Conservation (phyloP, 2,888 invertebrate species). For the Drosophila glabriapex region DNA sequence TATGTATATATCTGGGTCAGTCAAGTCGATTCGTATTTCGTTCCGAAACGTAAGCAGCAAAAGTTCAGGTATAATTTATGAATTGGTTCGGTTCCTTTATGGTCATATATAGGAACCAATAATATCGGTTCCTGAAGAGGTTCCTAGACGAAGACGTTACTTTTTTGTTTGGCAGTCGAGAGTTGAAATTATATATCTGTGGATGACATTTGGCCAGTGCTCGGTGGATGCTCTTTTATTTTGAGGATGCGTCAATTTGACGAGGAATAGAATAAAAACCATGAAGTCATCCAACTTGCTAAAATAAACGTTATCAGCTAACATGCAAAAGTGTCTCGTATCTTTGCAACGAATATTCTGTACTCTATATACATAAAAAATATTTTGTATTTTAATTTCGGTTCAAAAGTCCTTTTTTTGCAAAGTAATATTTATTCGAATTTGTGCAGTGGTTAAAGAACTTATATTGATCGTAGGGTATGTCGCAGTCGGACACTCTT, state of each 20-base stretch:
- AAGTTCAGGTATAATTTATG: background rate
- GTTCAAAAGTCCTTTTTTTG: background rate
- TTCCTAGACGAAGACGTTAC: too few species aligned
- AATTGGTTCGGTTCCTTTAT: too few species aligned
- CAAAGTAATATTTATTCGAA: background rate
- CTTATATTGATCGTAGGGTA: slow-evolving; percentile 3
- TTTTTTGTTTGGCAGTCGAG: too few species aligned
- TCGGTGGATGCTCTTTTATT: background rate
- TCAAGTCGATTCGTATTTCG: background rate
- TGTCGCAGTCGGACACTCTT: background rate
- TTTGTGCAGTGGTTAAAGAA: background rate
- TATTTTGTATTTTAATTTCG: background rate
- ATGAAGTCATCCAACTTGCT: background rate
- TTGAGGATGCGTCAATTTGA: background rate
- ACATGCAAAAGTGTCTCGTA: background rate
- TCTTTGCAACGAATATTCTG: too few species aligned
- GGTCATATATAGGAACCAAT: too few species aligned
- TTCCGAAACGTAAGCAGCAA: background rate
- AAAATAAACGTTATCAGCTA: background rate
- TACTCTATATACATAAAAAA: background rate
- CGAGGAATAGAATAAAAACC: background rate
- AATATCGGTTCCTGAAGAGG: too few species aligned
- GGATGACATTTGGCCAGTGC: too few species aligned
- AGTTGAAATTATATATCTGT: too few species aligned
- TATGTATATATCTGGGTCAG: background rate